Conservation (phyloP, 35 echinoderm and acorn worm species). For the Stichopus chloronotus region DNA sequence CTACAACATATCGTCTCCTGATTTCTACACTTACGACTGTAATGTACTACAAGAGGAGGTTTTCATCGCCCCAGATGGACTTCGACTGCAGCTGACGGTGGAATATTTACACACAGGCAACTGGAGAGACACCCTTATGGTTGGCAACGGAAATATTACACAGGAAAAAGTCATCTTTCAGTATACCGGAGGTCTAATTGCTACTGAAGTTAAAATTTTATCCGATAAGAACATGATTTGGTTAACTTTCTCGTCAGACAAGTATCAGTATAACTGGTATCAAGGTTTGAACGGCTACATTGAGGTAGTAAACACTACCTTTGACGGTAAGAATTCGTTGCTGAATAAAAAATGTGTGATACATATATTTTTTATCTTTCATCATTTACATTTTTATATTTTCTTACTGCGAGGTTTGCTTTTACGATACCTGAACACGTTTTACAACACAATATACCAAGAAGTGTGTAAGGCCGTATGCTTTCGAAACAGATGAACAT, state of each 20-base stretch:
- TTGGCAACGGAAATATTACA: conserved; percentile 11
- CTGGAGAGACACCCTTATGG: not conserved
- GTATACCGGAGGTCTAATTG: not conserved
- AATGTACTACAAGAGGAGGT: not conserved
- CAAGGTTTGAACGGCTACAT: not conserved
- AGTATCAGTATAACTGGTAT: too few relatives aligned
- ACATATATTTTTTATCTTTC: not conserved
- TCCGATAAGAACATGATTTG: conserved; percentile 4
- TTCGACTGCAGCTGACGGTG: not conserved
- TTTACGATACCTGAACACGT: not conserved
- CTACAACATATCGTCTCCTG: not conserved
- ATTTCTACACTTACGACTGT: not conserved
- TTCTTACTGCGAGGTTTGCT: not conserved
- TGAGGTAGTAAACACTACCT: not conserved
- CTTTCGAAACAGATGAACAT: too few relatives aligned
- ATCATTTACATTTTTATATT: not conserved
- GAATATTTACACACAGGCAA: not conserved
- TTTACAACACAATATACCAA: not conserved
- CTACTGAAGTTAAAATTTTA: not conserved
- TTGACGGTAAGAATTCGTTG: not conserved
- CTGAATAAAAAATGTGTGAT: not conserved
- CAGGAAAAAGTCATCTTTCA: not conserved
- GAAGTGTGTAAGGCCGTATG: not conserved
- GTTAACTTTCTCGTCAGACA: not conserved
- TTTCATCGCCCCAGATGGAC: not conserved